Evolutionary conservation across 2,888 invertebrate genomes (phyloP).

Genomic region (Palloptera scutellata): DNA sequence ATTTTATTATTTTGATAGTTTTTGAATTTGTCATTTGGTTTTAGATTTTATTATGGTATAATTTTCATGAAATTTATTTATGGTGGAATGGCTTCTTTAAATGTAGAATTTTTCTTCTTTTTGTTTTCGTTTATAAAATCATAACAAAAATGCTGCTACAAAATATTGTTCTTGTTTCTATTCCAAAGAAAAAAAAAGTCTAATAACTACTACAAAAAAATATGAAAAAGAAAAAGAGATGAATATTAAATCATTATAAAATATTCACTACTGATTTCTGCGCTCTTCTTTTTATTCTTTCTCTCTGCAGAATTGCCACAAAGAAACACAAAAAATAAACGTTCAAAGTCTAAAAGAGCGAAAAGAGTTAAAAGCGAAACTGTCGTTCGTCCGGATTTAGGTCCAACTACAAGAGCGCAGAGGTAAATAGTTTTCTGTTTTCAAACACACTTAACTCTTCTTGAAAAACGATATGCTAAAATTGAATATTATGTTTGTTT

Average conservation of each 20-base stretch:
- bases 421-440: constrained; percentile 22
- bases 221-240: no score
- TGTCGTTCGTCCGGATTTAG: constrained; percentile 20
- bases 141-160: no score
- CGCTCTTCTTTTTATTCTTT: constrained; percentile 29
- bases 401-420: constrained; percentile 20
- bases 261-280: constrained; percentile 13
- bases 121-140: background rate
- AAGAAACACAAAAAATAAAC: constrained; percentile 13
- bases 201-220: no score
- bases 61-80: no score
- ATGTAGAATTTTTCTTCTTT: background rate
- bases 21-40: no score
- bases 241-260: background rate
- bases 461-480: constrained; percentile 14
- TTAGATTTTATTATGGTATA: no score
- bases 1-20: no score
- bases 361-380: constrained; percentile 20
- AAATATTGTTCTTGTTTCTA: no score
- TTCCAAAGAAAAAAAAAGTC: no score
- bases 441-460: background rate
- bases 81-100: background rate
- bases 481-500: background rate
- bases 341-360: constrained; percentile 23
- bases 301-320: constrained; percentile 28